Percentiles rank a stretch among this genome's conserved stretches.
Evolutionary conservation across 2,797 vertebrate species (phyloP).

Genomic region (Rhinatrema bivittatum): DNA sequence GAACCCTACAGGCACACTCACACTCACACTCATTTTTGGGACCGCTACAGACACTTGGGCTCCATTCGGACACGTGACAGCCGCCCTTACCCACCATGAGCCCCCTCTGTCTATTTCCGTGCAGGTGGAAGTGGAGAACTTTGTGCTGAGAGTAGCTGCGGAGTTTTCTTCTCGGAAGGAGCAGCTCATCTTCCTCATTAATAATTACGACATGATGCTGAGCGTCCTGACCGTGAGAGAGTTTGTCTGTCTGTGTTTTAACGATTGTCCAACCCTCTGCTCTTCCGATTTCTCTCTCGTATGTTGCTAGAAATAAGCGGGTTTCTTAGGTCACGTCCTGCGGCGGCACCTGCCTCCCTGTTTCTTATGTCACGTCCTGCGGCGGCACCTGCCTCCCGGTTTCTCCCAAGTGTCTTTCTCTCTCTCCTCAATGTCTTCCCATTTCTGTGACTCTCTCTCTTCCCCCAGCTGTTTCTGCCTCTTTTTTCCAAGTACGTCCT

Average conservation of each 20-base stretch:
- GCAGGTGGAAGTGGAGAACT: slow-evolving; percentile 87
- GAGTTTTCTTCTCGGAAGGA: slow-evolving; percentile 88
- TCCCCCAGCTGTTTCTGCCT: neutral
- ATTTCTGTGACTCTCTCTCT: neutral
- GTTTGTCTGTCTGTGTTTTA: fast-evolving
- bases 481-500: neutral
- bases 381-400: no score
- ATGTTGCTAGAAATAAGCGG: no score
- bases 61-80: neutral
- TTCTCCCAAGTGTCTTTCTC: neutral
- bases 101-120: neutral
- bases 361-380: no score
- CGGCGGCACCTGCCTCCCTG: no score
- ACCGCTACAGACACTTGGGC: no score
- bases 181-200: slow-evolving; percentile 90
- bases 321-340: no score
- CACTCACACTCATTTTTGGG: no score
- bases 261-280: no score
- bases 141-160: slow-evolving; percentile 86
- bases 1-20: no score
- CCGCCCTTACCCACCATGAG: neutral
- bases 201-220: slow-evolving; percentile 95
- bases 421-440: neutral
- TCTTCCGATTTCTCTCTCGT: neutral
- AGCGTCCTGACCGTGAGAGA: slow-evolving; percentile 75